Base-by-base conservation (phyloP, 2,113 vertebrate species). In the Catharus fuscescens region DNA sequence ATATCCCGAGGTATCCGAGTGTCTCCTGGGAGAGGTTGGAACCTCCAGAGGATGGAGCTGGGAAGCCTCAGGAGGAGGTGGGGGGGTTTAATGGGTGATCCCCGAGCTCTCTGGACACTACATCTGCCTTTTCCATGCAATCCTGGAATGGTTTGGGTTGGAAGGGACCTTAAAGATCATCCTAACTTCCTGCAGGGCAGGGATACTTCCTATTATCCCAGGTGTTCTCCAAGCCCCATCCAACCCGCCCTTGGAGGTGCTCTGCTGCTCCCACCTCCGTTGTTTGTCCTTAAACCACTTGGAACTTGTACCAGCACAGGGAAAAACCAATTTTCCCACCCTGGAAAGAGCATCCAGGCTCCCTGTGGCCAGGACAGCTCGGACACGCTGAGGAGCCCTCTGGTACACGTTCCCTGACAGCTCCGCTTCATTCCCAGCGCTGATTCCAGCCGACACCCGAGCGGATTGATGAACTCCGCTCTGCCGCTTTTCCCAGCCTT, bases 401-500 rank as follows among this genome's bases (percentile, higher is more conserved):
- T 6, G 12, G 88, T 87, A 23, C 2, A 6, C 34, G 3, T 10
- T 42, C 60, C 66, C 74, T 95, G 96, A 96, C 94, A 96, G 90
- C 62, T 82, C 92, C 80, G 1, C 59, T 94, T 72, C 87, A 60
- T 90, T 87, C 57, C 71, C 72, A 14, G 96, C 20, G 50, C 95
- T 97, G 97, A 97, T 95, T 80, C 65, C 88, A 26, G 72, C 67
- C 53, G 94, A 97, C 96, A 83, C 82, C 6, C 62, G 52, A 53
- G 83, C 15, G 74, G 95, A 97, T 97, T 92, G 96, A 96, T 96
- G 91, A 91, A 96, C 95, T 97, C 93, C 52, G 66, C 93, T 96
- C 92, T 79, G 36, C 65, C 3, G 66, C 90, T 74, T 42, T 86
- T 60, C 34, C 7, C 29, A 95, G 92, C 83, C 82, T 60, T 1